phyloP scores from a whole-genome alignment of 2,797 vertebrate species.

The Cephalopachus bancanus region DNA sequence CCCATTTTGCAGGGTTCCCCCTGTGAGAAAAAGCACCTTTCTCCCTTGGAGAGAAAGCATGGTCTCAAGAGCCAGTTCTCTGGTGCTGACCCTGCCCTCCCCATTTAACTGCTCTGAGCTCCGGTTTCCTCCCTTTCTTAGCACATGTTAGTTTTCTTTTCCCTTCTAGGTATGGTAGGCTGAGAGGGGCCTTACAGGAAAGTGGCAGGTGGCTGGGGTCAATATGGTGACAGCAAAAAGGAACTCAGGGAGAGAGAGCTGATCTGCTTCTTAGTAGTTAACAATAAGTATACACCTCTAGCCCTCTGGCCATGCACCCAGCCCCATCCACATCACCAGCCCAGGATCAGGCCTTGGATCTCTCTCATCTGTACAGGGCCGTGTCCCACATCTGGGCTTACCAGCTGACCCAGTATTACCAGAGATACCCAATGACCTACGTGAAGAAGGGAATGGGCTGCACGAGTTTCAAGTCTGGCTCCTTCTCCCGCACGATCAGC shows the following conservation, averaged over 20 bases:
- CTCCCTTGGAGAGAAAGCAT: background rate
- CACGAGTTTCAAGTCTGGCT: constrained; percentile 93
- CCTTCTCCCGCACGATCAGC: constrained; percentile 90
- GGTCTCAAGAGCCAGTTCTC: background rate
- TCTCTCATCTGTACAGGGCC: background rate
- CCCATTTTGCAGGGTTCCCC: background rate
- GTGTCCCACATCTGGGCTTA: background rate
- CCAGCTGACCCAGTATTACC: background rate
- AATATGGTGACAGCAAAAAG: background rate
- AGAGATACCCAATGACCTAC: constrained; percentile 87
- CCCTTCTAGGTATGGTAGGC: background rate
- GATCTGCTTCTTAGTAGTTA: background rate
- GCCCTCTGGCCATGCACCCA: background rate
- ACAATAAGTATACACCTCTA: accelerated
- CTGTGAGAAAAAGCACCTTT: too few species aligned
- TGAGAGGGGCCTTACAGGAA: background rate
- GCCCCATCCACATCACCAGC: background rate
- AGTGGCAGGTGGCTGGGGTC: background rate
- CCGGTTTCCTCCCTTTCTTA: background rate
- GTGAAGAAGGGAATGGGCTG: constrained; percentile 94
- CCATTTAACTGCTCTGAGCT: background rate
- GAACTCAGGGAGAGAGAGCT: background rate
- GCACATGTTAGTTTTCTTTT: background rate
- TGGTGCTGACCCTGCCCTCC: background rate
- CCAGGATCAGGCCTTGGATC: background rate